Conservation (phyloP, 2,888 invertebrate genomes). For the Apamea sordens region DNA sequence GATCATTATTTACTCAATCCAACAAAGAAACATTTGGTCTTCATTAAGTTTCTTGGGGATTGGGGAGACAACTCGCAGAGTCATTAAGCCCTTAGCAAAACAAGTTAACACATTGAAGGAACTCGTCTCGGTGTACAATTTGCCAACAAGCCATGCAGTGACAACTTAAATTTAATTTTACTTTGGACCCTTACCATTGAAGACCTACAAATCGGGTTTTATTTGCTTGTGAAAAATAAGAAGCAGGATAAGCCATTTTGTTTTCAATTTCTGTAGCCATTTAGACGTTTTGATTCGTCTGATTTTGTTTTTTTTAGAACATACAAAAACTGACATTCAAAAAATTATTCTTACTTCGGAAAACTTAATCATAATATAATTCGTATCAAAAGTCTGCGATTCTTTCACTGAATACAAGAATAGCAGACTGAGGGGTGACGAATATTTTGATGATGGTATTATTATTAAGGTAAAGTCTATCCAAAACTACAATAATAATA, state of each 20-base stretch:
- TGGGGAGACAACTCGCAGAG: slow-evolving; percentile 38
- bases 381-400: too few species aligned
- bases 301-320: neutral
- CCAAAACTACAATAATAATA: too few species aligned
- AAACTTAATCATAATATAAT: neutral
- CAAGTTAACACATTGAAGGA: slow-evolving; percentile 67
- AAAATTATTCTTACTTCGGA: neutral
- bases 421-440: neutral
- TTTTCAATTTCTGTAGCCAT: neutral
- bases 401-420: neutral
- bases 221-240: neutral
- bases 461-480: neutral
- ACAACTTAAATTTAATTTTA: slow-evolving; percentile 69
- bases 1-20: slow-evolving; percentile 37
- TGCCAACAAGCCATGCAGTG: slow-evolving; percentile 68
- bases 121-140: slow-evolving; percentile 64
- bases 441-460: neutral
- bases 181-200: slow-evolving; percentile 54
- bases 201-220: neutral
- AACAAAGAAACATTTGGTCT: slow-evolving; percentile 56
- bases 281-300: neutral
- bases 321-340: neutral
- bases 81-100: slow-evolving; percentile 65
- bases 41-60: slow-evolving; percentile 57
- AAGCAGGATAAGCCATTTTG: neutral